Evolutionary conservation across 2,888 invertebrate species (phyloP), one percentile per base, ranked within the genome.

Genomic region (Smittia aterrima): DNA sequence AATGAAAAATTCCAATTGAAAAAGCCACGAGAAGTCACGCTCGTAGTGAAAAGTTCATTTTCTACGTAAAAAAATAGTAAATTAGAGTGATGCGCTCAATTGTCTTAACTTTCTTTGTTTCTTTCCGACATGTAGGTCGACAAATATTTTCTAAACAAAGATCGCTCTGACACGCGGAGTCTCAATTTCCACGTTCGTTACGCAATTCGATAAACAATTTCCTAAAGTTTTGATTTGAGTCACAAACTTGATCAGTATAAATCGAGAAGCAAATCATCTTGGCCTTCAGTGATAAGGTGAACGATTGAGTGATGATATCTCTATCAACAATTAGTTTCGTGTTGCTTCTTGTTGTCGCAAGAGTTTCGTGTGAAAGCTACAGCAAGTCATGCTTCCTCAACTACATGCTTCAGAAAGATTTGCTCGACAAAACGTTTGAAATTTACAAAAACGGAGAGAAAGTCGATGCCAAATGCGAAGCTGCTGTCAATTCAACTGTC

Each of bases 171-270:
- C 47, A 47, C 47, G 47, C 13, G 47, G 13, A 7, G 16, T 47
- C 13, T 47, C 3, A 4, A 16, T 58, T 58, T 6, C 6, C 58
- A 58, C 58, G 58, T 58, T 58, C 24, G 4, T 53, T 16, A 16
- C 53, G 18, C 16, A 53, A 53, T 16, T 53, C 16, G 53, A 16
- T 18, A n/a, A 13, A 53, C 18, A 16, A 53, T 16, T 11, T 16
- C 16, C 3, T 16, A 16, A 18, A 16, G 24, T 62, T 62, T 16
- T 62, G 27, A 66, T 27, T 4, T 18, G 25, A 54, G 27, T 24
- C 54, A 71, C 47, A 47, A 54, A 4, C 32, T 11, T 18, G n/a
- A n/a, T 16, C 2, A 32, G 11, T 71, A 71, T 71, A 71, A 71
- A 71, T n/a, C n/a, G n/a, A n/a, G n/a, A n/a, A n/a, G n/a, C n/a